Evolutionary conservation across 2,113 vertebrate species (phyloP).

Genomic region (Rhagologus leucostigma): DNA sequence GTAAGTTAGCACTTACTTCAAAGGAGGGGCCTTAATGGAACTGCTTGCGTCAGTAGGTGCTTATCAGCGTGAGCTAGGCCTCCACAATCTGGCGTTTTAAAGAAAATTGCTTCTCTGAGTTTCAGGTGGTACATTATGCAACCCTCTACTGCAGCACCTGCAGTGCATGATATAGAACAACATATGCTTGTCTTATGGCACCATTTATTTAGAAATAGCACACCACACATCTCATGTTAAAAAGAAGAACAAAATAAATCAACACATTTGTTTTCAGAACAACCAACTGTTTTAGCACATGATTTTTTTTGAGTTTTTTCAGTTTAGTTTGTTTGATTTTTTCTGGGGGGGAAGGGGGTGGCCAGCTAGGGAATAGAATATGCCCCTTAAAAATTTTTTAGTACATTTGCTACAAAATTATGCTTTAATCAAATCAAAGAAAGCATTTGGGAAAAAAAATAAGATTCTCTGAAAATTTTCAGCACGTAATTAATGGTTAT

Average conservation of each 20-base stretch:
- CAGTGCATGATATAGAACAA: constrained; percentile 11
- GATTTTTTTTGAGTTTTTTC: not conserved
- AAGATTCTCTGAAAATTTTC: not conserved
- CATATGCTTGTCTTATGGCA: constrained; percentile 56
- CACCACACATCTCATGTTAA: not conserved
- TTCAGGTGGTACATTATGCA: constrained; percentile 50
- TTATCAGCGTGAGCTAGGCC: not conserved
- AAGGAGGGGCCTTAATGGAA: constrained; percentile 10
- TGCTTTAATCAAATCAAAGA: not conserved
- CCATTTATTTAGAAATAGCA: constrained; percentile 50
- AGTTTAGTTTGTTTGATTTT: not conserved
- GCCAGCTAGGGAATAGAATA: not conserved
- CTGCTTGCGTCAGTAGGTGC: not conserved
- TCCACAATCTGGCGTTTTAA: constrained; percentile 10
- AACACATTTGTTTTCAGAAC: constrained; percentile 26
- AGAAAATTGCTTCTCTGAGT: constrained; percentile 38
- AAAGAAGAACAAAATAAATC: constrained; percentile 25
- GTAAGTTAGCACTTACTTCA: not conserved
- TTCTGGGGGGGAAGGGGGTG: not conserved
- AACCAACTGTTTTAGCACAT: not conserved
- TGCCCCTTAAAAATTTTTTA: not conserved
- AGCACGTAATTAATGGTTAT: not conserved
- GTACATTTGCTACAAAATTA: not conserved
- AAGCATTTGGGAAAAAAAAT: not conserved
- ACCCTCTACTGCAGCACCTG: constrained; percentile 27